phyloP scores from a whole-genome alignment of 1,140 invertebrate genomes.

The Zaprionus nigranus region DNA sequence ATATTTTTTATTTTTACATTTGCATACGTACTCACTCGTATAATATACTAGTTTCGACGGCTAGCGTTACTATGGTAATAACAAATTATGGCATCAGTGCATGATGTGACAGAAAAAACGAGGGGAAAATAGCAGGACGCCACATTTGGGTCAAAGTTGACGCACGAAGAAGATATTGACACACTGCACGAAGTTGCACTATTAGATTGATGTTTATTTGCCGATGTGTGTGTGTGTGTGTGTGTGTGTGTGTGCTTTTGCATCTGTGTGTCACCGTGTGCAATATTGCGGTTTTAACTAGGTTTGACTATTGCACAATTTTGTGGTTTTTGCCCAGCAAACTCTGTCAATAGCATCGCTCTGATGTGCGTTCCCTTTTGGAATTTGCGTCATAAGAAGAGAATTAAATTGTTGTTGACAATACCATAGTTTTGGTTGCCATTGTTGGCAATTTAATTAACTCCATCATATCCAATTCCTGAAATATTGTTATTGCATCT shows the following conservation, averaged over 20 bases:
- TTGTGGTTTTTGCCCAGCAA: slow-evolving; percentile 31
- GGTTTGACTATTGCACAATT: slow-evolving; percentile 53
- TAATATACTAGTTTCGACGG: not conserved
- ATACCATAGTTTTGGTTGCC: not conserved
- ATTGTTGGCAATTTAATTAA: slow-evolving; percentile 2
- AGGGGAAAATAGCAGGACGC: not conserved
- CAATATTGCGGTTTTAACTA: slow-evolving; percentile 42
- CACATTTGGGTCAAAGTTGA: slow-evolving; percentile 20
- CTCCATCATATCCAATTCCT: slow-evolving; percentile 3
- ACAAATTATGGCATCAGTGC: slow-evolving; percentile 3
- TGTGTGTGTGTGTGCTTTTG: slow-evolving; percentile 8
- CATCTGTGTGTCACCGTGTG: not conserved
- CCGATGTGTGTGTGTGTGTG: slow-evolving; percentile 9
- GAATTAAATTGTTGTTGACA: not conserved
- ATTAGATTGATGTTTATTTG: slow-evolving; percentile 1
- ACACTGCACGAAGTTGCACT: not conserved
- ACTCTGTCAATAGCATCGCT: not conserved
- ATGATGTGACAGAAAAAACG: not conserved
- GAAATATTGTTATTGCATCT: slow-evolving; percentile 26
- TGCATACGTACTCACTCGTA: not conserved
- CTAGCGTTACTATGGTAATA: slow-evolving; percentile 1
- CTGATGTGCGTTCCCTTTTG: not conserved
- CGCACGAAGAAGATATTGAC: not conserved
- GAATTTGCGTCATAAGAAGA: not conserved
- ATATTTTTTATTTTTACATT: not conserved